Base-by-base conservation (phyloP, 1,140 invertebrate genomes). In the Zaprionus kolodkinae region DNA sequence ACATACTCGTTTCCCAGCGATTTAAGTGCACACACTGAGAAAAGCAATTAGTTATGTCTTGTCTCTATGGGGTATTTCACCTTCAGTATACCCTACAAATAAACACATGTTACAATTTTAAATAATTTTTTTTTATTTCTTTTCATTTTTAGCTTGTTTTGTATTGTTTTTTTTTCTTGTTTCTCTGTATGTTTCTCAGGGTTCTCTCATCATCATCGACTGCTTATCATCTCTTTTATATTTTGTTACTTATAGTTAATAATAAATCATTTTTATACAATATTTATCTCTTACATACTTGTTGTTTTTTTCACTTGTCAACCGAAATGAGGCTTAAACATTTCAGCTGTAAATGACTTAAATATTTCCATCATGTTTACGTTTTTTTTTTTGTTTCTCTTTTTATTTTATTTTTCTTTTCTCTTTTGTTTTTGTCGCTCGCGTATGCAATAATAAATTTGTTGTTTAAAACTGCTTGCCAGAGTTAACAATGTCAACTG, bases 261-360 rank as follows among this genome's bases (percentile, higher is more conserved):
- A 88, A 87, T 87, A 88, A 87, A 87, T 83, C 80, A 88, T 87
- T 85, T 83, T 87, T 87, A 88, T 87, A 88, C 84, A 87, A 84
- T 87, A 80, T 88, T 87, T 79, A 72, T 88, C 60, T 81, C 62
- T 78, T 77, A 72, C 76, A 65, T 78, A 64, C 67, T 78, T 66
- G 36, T 61, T 75, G 40, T 68, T 72, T 63, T 68, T 72, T 63
- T 81, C 40, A 63, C 64, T 63, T 71, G 13, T 73, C 65, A 69
- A 76, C 64, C 54, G 67, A 85, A 78, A 75, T 77, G 70, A 48
- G 50, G 76, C 43, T 57, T 68, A 57, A 78, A 62, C 76, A 74
- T 56, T 76, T 68, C 68, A 69, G 78, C 71, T 80, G 68, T 36
- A 80, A 84, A 78, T 81, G 69, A 74, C 76, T 69, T 82, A 62